Evolutionary conservation across 2,113 vertebrate species (phyloP), one percentile per base, ranked within the genome.

Genomic region (Eubucco bourcierii): DNA sequence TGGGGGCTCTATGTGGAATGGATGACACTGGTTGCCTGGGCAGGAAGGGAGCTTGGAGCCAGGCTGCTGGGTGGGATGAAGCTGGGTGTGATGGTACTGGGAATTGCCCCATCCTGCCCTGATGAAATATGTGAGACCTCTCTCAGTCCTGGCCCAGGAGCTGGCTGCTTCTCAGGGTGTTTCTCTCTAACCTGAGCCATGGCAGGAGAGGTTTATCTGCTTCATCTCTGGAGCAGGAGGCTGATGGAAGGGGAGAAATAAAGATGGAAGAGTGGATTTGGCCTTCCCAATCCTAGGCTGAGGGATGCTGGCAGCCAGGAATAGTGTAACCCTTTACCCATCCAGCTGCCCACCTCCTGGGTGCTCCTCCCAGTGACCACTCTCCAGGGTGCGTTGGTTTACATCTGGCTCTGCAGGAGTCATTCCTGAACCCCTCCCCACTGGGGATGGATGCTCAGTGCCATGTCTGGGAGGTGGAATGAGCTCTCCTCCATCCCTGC

Each of bases 391-490:
- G 68, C 10, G 18, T 6, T 5, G 2, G 3, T 17, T 61, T 3
- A 5, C 31, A 67, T 11, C 56, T 21, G 68, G 4, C 27, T 56
- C 64, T 78, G 46, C 84, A 73, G 86, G 78, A 84, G 50, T 33
- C 25, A 6, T 46, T 21, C 41, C 52, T 27, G 52, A 66, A 44
- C 20, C 39, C 31, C 14, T 60, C 67, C 71, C 27, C 3, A 1
- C 46, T 6, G 47, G 65, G 55, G 6, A 24, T 0, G 2, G 73
- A 7, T 9, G 63, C 77, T 73, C 37, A 12, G 41, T 34, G 33
- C 85, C 2, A 0, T 0, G 2, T 39, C 60, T 14, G 1, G 1
- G 24, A 31, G 31, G 50, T 7, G 67, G 80, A 56, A 29, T 2
- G 56, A 86, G n/a, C 70, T 63, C 53, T 33, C 7, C 39, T 67